Evolutionary conservation across 2,888 invertebrate species (phyloP).

Genomic region (Drosophila anceps): DNA sequence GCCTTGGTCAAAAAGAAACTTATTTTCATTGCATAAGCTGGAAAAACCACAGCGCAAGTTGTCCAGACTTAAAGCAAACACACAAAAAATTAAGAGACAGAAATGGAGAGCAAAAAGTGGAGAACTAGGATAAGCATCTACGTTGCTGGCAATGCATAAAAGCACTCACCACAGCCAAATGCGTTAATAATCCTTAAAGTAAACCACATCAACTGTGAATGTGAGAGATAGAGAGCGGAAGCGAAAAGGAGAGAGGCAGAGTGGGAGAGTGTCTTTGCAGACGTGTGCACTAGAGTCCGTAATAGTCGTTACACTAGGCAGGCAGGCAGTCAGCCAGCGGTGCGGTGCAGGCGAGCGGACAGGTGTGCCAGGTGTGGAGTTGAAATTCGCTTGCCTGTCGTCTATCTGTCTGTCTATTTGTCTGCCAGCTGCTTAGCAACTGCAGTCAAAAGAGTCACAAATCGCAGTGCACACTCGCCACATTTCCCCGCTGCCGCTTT

Average conservation of each 20-base stretch:
- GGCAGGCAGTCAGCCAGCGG: constrained; percentile 7
- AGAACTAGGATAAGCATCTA: constrained; percentile 24
- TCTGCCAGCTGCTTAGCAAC: constrained; percentile 28
- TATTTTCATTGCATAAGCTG: constrained; percentile 45
- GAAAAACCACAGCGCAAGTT: constrained; percentile 27
- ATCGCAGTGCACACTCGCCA: not conserved
- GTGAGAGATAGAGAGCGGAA: constrained; percentile 22
- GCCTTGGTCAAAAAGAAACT: constrained; percentile 10
- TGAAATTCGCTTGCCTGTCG: constrained; percentile 28
- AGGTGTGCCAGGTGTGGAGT: constrained; percentile 12
- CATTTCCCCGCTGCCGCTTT: not conserved
- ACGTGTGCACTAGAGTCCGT: constrained; percentile 7
- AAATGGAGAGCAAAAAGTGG: not conserved
- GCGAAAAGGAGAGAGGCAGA: not conserved
- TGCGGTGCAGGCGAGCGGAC: not conserved
- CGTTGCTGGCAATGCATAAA: constrained; percentile 21
- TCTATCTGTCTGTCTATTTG: constrained; percentile 34
- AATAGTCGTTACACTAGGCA: constrained; percentile 17
- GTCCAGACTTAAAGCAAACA: constrained; percentile 38
- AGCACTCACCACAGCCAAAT: constrained; percentile 34
- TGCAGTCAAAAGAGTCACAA: constrained; percentile 18
- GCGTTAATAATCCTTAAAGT: constrained; percentile 67
- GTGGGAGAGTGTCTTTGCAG: not conserved
- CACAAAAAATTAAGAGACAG: constrained; percentile 5
- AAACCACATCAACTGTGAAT: constrained; percentile 63